Evolutionary conservation across 2,888 invertebrate genomes (phyloP).

Genomic region (Glyphotaelius pellucidus): DNA sequence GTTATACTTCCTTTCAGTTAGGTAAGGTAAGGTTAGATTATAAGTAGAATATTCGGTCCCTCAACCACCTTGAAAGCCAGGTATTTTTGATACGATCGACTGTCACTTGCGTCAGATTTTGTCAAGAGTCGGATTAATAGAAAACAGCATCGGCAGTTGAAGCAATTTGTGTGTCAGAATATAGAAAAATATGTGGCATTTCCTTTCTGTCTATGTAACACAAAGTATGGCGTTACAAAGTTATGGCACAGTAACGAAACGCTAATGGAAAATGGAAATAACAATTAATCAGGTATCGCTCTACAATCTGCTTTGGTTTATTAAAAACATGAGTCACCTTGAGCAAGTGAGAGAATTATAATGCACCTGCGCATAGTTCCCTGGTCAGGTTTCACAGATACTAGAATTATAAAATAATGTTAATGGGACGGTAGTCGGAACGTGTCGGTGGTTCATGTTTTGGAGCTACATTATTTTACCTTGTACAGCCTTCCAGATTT

Average conservation of each 20-base stretch:
- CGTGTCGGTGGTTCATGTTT: neutral
- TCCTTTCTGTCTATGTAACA: no score
- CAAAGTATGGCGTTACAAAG: neutral
- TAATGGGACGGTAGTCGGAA: neutral
- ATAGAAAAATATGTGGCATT: no score
- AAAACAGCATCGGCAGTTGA: no score
- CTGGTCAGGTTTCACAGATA: constrained; percentile 24
- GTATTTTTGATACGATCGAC: no score
- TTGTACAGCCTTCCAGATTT: neutral
- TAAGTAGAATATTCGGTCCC: no score
- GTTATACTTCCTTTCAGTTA: no score
- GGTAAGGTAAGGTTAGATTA: no score
- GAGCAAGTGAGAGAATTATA: constrained; percentile 33
- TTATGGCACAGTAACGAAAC: neutral
- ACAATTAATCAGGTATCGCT: constrained; percentile 2
- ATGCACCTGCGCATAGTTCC: constrained; percentile 20
- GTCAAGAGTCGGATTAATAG: no score
- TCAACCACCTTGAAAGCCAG: no score
- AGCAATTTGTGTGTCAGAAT: no score
- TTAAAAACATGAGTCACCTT: constrained; percentile 6
- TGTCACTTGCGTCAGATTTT: no score
- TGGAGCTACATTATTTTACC: neutral
- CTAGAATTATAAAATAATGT: constrained; percentile 6
- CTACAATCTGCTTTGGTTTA: neutral
- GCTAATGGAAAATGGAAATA: neutral